A percentile compares a stretch with the other conserved stretches of the same genome.
These are phyloP conservation scores for Podabrus alpinus DNA, from an alignment of 2,888 invertebrate genomes.

Conservation along the genomic window DNA sequence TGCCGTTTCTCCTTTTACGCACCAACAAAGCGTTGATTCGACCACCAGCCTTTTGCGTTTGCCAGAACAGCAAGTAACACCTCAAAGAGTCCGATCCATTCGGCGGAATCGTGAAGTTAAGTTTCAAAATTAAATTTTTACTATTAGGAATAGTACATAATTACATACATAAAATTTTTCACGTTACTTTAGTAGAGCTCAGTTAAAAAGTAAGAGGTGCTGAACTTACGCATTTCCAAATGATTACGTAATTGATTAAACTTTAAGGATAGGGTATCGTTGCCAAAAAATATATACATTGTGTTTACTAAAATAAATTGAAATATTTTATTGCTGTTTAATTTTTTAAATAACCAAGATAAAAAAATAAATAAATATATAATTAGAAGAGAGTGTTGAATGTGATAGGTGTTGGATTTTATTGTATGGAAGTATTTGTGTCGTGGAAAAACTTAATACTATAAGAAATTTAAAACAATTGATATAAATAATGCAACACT, in stretches of 20 bases:
- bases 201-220: not conserved
- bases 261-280: not conserved
- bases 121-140: slow-evolving; percentile 44
- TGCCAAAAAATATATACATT: slow-evolving; percentile 2
- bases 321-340: not conserved
- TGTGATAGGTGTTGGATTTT: not conserved
- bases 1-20: slow-evolving; percentile 66
- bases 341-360: not conserved
- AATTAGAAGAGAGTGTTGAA: not conserved
- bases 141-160: not conserved
- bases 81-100: slow-evolving; percentile 56
- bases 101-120: slow-evolving; percentile 60
- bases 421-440: not conserved
- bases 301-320: not conserved
- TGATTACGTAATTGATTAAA: not conserved
- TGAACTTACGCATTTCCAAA: not conserved
- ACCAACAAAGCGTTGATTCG: slow-evolving; percentile 32
- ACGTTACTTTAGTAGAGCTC: not conserved
- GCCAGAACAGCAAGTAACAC: slow-evolving; percentile 44
- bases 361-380: not conserved
- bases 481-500: not conserved
- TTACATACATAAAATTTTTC: not conserved
- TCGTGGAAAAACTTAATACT: not conserved
- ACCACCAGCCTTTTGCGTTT: slow-evolving; percentile 58
- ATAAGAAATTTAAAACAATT: not conserved